Evolutionary conservation across 2,113 vertebrate genomes (phyloP).

Genomic region (Tor tambroides): DNA sequence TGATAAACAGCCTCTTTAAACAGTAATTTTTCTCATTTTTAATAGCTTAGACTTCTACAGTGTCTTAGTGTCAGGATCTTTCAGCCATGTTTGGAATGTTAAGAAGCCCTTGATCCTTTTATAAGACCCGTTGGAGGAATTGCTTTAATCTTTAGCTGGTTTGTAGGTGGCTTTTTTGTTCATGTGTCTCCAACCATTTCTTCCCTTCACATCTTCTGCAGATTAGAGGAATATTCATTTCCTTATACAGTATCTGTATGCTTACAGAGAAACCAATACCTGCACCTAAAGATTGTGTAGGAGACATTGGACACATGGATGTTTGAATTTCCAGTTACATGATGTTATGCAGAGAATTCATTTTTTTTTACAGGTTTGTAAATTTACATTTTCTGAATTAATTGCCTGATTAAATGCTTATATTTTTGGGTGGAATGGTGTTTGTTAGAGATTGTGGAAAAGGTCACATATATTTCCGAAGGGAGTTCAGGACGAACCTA

Average conservation of each 20-base stretch:
- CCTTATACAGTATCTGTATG: background rate
- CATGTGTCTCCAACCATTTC: conserved; percentile 3
- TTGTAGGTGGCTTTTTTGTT: conserved; percentile 30
- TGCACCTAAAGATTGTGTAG: background rate
- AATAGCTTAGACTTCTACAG: background rate
- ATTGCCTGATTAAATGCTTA: background rate
- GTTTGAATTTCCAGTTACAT: background rate
- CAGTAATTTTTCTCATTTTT: background rate
- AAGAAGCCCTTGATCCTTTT: conserved; percentile 16
- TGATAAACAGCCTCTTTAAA: background rate
- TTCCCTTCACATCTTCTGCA: conserved; percentile 15
- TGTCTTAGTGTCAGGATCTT: conserved; percentile 29
- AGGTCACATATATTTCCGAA: background rate
- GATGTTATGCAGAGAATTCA: background rate
- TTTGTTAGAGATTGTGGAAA: background rate
- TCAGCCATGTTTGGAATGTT: background rate
- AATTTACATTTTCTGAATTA: background rate
- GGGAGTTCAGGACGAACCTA: background rate
- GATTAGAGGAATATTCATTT: background rate
- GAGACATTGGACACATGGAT: background rate
- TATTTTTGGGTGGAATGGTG: background rate
- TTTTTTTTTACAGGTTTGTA: no score
- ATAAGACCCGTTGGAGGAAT: background rate
- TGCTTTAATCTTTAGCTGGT: background rate
- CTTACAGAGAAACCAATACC: background rate